Evolutionary conservation across 2,888 invertebrate genomes (phyloP).

Genomic region (Drosophila maculinotata): DNA sequence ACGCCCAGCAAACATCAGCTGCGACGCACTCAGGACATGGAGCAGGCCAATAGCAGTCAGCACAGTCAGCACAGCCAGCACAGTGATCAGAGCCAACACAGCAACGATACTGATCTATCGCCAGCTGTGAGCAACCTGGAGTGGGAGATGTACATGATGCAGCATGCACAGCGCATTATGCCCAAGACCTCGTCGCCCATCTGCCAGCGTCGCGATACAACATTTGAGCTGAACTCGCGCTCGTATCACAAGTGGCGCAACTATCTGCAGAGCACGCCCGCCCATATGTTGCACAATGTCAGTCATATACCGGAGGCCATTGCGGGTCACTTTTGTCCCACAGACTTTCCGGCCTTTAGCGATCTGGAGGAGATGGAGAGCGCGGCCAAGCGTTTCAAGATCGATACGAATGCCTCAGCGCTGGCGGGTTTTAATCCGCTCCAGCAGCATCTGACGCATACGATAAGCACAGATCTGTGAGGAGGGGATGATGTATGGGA

Average conservation of each 20-base stretch:
- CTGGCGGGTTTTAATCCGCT: background rate
- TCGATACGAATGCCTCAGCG: conserved; percentile 39
- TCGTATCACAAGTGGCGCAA: conserved; percentile 79
- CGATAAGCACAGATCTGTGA: conserved; percentile 68
- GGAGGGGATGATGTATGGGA: background rate
- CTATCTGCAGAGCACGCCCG: conserved; percentile 76
- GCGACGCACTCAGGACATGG: conserved; percentile 60
- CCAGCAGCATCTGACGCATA: conserved; percentile 39
- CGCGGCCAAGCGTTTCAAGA: conserved; percentile 77
- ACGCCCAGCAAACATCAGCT: conserved; percentile 49
- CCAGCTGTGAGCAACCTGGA: conserved; percentile 70
- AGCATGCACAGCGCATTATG: conserved; percentile 73
- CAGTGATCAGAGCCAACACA: background rate
- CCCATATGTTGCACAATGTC: conserved; percentile 75
- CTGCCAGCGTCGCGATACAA: conserved; percentile 52
- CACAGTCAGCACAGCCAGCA: conserved; percentile 2
- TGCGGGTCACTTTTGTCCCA: conserved; percentile 81
- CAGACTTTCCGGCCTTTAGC: conserved; percentile 76
- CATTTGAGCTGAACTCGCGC: conserved; percentile 33
- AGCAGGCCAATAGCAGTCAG: conserved; percentile 12
- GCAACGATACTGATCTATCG: background rate
- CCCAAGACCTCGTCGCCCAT: conserved; percentile 82
- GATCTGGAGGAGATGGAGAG: conserved; percentile 75
- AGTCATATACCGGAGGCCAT: conserved; percentile 81
- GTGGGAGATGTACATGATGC: conserved; percentile 84